These are phyloP conservation scores for Meghimatium bilineatum DNA, from an alignment of 2,888 invertebrate species.

Conservation along the genomic window DNA sequence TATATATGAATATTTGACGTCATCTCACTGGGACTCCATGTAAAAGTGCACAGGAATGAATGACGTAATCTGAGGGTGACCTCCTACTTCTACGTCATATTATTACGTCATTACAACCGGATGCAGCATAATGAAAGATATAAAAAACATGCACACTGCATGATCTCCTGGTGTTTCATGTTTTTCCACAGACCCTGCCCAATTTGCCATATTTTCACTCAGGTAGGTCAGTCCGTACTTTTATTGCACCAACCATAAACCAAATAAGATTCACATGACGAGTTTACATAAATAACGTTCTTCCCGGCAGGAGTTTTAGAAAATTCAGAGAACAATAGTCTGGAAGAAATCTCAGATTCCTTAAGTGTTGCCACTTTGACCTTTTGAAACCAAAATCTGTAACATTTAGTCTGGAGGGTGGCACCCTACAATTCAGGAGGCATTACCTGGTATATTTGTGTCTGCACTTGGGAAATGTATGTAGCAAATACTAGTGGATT, in stretches of 20 bases:
- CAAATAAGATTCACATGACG: neutral
- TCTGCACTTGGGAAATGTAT: neutral
- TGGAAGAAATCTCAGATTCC: neutral
- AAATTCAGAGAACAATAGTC: neutral
- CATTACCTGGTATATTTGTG: neutral
- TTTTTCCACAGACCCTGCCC: too few species aligned
- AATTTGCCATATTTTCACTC: too few species aligned
- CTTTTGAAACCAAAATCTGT: neutral
- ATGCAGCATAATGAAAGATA: too few species aligned
- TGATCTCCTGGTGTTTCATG: too few species aligned
- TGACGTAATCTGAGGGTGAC: neutral
- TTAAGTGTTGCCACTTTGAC: conserved; percentile 12
- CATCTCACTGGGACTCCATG: too few species aligned
- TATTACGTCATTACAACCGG: neutral
- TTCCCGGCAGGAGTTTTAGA: neutral
- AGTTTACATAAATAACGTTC: neutral
- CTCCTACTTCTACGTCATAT: neutral
- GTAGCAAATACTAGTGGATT: too few species aligned
- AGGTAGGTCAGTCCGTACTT: too few species aligned
- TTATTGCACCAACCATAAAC: neutral
- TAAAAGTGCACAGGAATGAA: neutral
- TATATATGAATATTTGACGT: too few species aligned
- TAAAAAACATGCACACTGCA: too few species aligned
- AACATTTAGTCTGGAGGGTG: neutral
- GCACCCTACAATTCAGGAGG: neutral